These are phyloP conservation scores for Aporophyla nigra DNA, from an alignment of 2,888 invertebrate genomes.

Conservation along the genomic window DNA sequence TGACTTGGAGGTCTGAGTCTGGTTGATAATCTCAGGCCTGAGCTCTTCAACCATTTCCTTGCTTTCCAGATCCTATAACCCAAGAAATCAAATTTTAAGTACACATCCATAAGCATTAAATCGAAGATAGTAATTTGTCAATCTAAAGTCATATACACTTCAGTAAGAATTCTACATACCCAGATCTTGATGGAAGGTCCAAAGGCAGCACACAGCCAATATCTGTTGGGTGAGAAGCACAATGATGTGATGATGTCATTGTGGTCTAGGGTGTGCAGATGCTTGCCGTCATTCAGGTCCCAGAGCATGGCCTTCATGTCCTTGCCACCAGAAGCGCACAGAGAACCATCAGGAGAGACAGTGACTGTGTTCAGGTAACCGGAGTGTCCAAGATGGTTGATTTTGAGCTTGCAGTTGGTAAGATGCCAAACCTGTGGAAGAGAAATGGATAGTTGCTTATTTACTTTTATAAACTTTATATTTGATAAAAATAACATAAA, in stretches of 20 bases:
- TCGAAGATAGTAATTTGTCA: neutral
- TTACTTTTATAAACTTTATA: neutral
- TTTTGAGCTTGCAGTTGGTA: conserved; percentile 99
- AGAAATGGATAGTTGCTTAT: neutral
- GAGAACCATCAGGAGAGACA: conserved; percentile 99
- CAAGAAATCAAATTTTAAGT: conserved; percentile 26
- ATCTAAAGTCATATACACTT: neutral
- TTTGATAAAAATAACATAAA: neutral
- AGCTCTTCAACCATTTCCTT: conserved; percentile 99
- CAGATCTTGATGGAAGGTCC: conserved; percentile 99
- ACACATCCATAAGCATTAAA: conserved; percentile 29
- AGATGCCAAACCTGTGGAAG: conserved; percentile 97
- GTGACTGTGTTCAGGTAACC: conserved; percentile 99
- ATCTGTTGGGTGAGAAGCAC: conserved; percentile 99
- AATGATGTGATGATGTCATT: conserved; percentile 99
- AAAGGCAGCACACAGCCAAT: conserved; percentile 99
- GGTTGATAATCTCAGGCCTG: conserved; percentile 97
- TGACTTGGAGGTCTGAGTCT: conserved; percentile 94
- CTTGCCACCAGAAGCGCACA: conserved; percentile 99
- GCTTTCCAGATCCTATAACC: conserved; percentile 97
- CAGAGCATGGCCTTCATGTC: conserved; percentile 99
- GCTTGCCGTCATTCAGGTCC: conserved; percentile 99
- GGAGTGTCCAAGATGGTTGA: conserved; percentile 99
- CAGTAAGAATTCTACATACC: conserved; percentile 89
- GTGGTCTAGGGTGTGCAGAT: conserved; percentile 99